These are phyloP conservation scores for Eulemur albifrons DNA, from an alignment of 2,797 vertebrate species.

Conservation along the genomic window DNA sequence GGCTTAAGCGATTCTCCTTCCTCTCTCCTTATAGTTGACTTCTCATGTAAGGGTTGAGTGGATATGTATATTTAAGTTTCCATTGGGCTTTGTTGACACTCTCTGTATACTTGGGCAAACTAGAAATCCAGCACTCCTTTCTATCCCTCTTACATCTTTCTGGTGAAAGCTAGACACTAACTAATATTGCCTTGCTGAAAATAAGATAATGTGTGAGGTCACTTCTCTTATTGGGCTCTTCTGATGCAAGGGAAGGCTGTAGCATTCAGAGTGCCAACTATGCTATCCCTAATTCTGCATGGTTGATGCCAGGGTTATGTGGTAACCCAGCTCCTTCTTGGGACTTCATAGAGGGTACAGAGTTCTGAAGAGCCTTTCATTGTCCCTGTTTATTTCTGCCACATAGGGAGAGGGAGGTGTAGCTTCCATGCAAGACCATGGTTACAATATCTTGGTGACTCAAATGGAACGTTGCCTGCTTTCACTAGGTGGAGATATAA, in stretches of 20 bases:
- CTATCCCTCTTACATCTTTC: too few species aligned
- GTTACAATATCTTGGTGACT: neutral
- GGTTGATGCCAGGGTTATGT: neutral
- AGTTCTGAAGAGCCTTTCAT: neutral
- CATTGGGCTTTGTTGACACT: neutral
- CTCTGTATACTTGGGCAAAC: neutral
- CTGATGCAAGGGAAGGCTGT: neutral
- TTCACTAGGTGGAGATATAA: neutral
- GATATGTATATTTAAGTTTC: neutral
- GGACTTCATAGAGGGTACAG: neutral
- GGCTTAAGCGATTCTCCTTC: neutral
- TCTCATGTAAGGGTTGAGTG: neutral
- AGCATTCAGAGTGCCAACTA: neutral
- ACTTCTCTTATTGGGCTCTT: neutral
- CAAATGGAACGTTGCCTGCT: neutral
- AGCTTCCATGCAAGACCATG: neutral
- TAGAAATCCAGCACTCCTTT: neutral
- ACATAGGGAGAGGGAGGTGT: neutral
- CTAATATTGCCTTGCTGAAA: too few species aligned
- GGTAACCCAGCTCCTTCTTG: neutral
- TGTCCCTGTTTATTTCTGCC: neutral
- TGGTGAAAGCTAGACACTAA: too few species aligned
- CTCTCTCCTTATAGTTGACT: neutral
- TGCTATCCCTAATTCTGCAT: neutral
- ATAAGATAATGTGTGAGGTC: neutral